Conservation (phyloP, 2,113 vertebrate genomes). For the Cyphomyrus discorhynchus region DNA sequence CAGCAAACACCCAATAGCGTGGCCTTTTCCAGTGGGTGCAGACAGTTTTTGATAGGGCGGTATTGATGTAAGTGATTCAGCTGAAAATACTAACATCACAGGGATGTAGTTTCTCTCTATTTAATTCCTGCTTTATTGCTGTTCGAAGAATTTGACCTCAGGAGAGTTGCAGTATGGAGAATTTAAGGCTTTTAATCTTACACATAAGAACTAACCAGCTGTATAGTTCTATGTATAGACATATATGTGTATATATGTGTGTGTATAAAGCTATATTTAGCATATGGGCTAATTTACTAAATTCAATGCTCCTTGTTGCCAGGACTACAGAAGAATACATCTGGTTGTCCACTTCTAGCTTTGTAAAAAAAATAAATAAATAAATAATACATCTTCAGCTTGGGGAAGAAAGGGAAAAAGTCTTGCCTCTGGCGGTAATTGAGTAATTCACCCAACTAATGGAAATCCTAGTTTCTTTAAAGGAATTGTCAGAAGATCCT, state of each 20-base stretch:
- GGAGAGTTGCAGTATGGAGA: background rate
- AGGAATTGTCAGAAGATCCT: background rate
- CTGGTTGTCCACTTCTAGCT: background rate
- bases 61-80: background rate
- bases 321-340: background rate
- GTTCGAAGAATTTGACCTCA: background rate
- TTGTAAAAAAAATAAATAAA: background rate
- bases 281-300: background rate
- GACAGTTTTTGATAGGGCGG: background rate
- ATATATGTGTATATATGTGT: background rate
- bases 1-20: background rate
- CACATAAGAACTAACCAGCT: background rate
- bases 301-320: background rate
- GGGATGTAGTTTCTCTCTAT: background rate
- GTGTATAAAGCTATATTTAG: background rate
- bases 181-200: background rate
- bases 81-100: background rate
- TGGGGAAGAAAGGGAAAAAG: background rate
- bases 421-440: background rate
- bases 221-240: background rate
- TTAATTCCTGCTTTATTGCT: background rate
- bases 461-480: slow-evolving; percentile 8
- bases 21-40: background rate
- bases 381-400: background rate
- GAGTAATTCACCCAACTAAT: slow-evolving; percentile 8